Conservation (phyloP, 2,797 vertebrate genomes). For the Trachops cirrhosus region DNA sequence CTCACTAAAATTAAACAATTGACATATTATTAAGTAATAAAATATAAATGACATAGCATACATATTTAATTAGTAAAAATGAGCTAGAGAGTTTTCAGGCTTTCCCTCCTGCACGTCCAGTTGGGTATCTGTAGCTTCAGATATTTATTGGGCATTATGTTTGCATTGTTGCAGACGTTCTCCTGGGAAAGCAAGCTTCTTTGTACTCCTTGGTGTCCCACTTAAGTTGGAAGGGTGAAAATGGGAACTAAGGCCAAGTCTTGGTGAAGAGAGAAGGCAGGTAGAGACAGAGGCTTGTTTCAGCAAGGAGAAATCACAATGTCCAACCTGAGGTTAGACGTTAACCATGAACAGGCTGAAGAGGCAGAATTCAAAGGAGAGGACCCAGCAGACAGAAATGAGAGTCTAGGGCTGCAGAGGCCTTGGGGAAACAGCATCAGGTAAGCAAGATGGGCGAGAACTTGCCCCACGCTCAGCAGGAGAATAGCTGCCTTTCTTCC, state of each 20-base stretch:
- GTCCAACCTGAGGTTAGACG: neutral
- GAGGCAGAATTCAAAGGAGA: neutral
- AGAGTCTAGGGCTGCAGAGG: neutral
- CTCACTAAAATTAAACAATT: neutral
- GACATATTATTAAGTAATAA: neutral
- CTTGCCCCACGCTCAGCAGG: neutral
- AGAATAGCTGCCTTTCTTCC: neutral
- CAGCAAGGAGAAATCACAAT: neutral
- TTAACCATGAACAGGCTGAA: neutral
- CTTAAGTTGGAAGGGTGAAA: neutral
- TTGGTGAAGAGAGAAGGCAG: neutral
- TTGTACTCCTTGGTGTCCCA: neutral
- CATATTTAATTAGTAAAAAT: slow-evolving; percentile 30
- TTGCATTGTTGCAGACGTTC: neutral
- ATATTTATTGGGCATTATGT: too few species aligned
- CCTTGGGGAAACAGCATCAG: neutral
- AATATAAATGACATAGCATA: neutral
- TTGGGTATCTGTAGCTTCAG: neutral
- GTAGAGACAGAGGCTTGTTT: neutral
- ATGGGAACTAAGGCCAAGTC: neutral
- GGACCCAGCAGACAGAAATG: neutral
- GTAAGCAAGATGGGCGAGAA: neutral
- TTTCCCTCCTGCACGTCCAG: neutral
- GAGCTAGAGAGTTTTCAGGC: neutral
- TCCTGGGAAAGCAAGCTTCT: neutral